Evolutionary conservation across 1,140 invertebrate genomes (phyloP), one percentile per base, ranked within the genome.

Genomic region (Rhopalosiphum padi): DNA sequence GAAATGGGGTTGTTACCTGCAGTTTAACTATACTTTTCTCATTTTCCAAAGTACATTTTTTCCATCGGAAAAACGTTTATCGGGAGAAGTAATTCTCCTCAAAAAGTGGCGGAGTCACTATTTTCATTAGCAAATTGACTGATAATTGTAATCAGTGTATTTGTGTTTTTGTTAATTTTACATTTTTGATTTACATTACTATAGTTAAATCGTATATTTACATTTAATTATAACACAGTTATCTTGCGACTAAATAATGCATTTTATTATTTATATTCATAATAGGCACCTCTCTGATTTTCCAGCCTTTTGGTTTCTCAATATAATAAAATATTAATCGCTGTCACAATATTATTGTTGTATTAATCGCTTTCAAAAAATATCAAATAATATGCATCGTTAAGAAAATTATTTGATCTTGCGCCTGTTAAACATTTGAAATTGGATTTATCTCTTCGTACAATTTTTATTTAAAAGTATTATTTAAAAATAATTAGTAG

Each of bases 11-110:
- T 77, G 60, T 11, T 77, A 77, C 60, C 60, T 77, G 60, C n/a
- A 77, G 30, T 35, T 77, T 77, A 1, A 77, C 30, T n/a, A 18
- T 77, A 77, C 60, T 77, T 77, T 77, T 77, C 60, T 77, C 60
- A 77, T 77, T 77, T 68, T 77, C 60, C 60, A n/a, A 77, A 77
- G 30, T 77, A n/a, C 30, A 77, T 77, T 77, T 77, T 77, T 77
- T 77, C 60, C 30, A 77, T 77, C 15, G 60, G 30, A 77, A 77
- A n/a, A 77, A n/a, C 60, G 60, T 77, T 77, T 77, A 77, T 77
- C 5, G 15, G 30, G 4, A 77, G 4, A 77, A 77, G 60, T n/a
- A 77, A 77, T 77, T 18, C 60, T 5, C 11, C 15, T n/a, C 60
- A 21, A 77, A 77, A 77, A n/a, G 60, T 77, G 5, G 60, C 6